Base-by-base conservation (phyloP, 2,888 invertebrate species). In the Cheilosia scutellata region DNA sequence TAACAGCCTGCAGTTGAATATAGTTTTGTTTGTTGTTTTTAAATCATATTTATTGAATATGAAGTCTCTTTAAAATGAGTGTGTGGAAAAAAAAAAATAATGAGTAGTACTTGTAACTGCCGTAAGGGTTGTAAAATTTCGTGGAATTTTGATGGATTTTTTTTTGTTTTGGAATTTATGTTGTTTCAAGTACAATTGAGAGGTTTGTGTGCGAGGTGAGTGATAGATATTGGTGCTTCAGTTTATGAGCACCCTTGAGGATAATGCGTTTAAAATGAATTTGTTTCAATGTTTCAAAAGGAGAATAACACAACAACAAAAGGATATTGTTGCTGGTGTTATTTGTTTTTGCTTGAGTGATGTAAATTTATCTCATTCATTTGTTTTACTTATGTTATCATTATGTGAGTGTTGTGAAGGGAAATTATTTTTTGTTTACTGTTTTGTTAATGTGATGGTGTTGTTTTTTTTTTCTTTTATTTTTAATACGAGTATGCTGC, bases 371-470 rank as follows among this genome's bases (percentile, higher is more conserved):
- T 9, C 4, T 37, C 2, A 5, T 55, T 58, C 13, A 5, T 4
- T 62, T 9, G 29, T 13, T 20, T 53, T 27, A 7, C 16, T 40
- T 47, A 33, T 57, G 31, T 37, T 11, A n/a, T 31, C n/a, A 20
- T 47, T 7, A 47, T 63, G 47, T 63, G 20, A 20, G 33, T 66
- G 29, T 40, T 37, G 33, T 65, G n/a, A 20, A 25, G n/a, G 16
- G 11, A 51, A n/a, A 11, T 62, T 42, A 42, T 58, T 6, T 16
- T 33, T 37, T 57, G n/a, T 31, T 37, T 11, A 31, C 2, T 57
- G 29, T 57, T 71, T 40, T 63, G 31, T 49, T 42, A 33, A 71
- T 77, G 66, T 77, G 68, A 70, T 80, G 80, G 60, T 80, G 74
- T 66, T 74, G 60, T 74, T 70, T 31, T 42, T 44, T 31, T 13